Evolutionary conservation across 1,140 invertebrate species (phyloP).

Genomic region (Nomia melanderi): DNA sequence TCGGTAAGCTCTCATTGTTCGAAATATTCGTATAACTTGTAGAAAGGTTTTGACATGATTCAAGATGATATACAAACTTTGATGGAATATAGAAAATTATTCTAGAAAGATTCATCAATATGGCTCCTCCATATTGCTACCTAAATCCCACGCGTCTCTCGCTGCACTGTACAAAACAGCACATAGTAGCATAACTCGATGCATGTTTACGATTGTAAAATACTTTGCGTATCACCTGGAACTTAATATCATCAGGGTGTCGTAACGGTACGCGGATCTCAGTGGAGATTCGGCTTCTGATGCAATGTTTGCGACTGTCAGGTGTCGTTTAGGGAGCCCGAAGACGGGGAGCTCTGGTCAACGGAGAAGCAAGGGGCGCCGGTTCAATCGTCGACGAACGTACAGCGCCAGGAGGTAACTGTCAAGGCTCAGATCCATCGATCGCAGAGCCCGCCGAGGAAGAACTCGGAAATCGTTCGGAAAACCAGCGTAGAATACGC

Average conservation of each 20-base stretch:
- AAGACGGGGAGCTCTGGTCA: slow-evolving; percentile 73
- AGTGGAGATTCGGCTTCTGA: neutral
- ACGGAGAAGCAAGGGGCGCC: slow-evolving; percentile 67
- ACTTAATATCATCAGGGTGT: neutral
- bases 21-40: neutral
- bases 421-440: slow-evolving; percentile 81
- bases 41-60: neutral
- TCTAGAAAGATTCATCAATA: neutral
- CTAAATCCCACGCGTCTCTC: neutral
- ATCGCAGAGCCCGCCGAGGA: slow-evolving; percentile 78
- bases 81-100: neutral
- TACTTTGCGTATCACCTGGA: neutral
- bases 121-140: neutral
- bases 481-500: slow-evolving; percentile 74
- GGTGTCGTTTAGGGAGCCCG: slow-evolving; percentile 72
- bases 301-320: slow-evolving; percentile 21
- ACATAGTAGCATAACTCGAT: neutral
- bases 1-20: neutral
- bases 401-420: slow-evolving; percentile 75
- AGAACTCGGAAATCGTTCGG: slow-evolving; percentile 65
- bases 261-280: neutral
- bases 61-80: neutral
- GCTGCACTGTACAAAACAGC: slow-evolving; percentile 32
- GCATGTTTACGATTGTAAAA: slow-evolving; percentile 34
- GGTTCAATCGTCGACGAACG: slow-evolving; percentile 63